Evolutionary conservation across 2,113 vertebrate genomes (phyloP).

Genomic region (Pterocles burchelli): DNA sequence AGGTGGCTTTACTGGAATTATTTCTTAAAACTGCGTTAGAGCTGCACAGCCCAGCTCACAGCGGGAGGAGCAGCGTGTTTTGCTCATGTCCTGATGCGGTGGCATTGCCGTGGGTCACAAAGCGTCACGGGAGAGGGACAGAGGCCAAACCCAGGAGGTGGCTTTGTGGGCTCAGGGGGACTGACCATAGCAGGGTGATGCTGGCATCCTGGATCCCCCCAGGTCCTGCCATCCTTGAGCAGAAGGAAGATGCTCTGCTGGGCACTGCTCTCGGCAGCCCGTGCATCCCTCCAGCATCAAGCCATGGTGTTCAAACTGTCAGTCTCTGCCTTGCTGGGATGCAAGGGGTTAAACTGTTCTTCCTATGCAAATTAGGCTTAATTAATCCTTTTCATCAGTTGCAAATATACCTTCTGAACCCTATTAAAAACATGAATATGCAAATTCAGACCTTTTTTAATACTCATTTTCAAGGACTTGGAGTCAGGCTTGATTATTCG

Average conservation of each 20-base stretch:
- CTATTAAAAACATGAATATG: constrained; percentile 86
- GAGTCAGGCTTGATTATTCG: constrained; percentile 81
- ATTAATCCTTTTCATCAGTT: constrained; percentile 83
- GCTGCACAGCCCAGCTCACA: background rate
- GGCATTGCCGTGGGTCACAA: background rate
- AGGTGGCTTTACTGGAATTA: background rate
- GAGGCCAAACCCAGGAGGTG: background rate
- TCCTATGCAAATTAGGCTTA: constrained; percentile 78
- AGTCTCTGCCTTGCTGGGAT: background rate
- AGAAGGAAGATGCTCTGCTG: background rate
- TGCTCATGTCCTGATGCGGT: background rate
- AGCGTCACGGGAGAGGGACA: background rate
- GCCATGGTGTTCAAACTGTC: background rate
- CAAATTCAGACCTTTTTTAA: constrained; percentile 80
- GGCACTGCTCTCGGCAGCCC: background rate
- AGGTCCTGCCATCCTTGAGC: background rate
- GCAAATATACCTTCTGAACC: constrained; percentile 83
- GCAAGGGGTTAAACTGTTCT: constrained; percentile 74
- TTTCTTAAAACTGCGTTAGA: background rate
- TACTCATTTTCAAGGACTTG: constrained; percentile 81
- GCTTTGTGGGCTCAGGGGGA: background rate
- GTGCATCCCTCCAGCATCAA: background rate
- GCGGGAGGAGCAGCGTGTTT: background rate
- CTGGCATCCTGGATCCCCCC: background rate
- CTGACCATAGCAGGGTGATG: accelerated